Evolutionary conservation across 2,888 invertebrate species (phyloP), one percentile per base, ranked within the genome.

Genomic region (Gryllus longicercus): DNA sequence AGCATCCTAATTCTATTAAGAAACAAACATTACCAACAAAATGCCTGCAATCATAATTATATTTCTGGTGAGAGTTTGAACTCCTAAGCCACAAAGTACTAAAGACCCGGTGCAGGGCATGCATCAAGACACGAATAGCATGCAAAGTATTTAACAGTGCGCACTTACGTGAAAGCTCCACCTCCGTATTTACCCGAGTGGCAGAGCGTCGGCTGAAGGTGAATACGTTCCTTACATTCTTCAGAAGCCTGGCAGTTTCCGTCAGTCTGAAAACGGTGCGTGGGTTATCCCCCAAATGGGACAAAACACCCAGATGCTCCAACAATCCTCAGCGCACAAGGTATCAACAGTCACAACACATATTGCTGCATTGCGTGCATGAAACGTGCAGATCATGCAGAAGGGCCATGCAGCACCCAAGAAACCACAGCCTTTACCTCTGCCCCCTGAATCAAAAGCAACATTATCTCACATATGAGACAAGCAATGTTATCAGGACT

Each of bases 201-300:
- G 88, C 88, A 84, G 94, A 92, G 87, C 94, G 91, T 84, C 95
- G 93, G 85, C 90, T 89, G 80, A 82, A 81, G 86, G 91, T 90
- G 91, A 97, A 97, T 88, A 96, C 96, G 90, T 94, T 96, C 90
- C 95, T 94, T 85, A 96, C 96, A 90, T 95, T 96, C 90, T 95
- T 94, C 90, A 98, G 93, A 87, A 98, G 92, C 86, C 97, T 93
- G 88, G 97, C 97, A 87, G 97, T 97, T 93, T 98, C 98, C 90
- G 96, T 96, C 89, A 97, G 93, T 93, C 96, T 97, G 93, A 77
- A 82, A 82, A 80, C 79, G 78, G 77, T 74, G 50, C 23, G 76
- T 76, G 63, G 79, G 79, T 51, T 79, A 74, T 76, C 63, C 63
- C 63, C 51, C 38, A 25, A 11, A 16, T 16, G 23, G 14, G 76